These are phyloP conservation scores for Laticauda colubrina DNA, from an alignment of 2,113 vertebrate genomes.

Conservation along the genomic window DNA sequence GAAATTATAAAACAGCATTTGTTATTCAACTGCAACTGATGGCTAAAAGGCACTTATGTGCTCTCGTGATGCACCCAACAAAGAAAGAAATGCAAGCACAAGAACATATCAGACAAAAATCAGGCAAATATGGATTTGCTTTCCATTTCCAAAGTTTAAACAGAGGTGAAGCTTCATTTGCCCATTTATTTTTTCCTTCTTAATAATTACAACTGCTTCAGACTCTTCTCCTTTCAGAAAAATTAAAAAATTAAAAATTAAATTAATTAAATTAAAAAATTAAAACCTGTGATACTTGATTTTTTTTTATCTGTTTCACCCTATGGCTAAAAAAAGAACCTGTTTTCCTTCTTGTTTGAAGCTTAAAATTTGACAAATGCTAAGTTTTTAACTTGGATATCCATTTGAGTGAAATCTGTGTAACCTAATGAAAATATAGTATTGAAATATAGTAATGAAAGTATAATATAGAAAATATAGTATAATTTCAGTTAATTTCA, in stretches of 20 bases:
- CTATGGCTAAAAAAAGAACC: not conserved
- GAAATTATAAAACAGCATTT: not conserved
- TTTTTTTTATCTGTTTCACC: not conserved
- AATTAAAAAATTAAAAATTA: not conserved
- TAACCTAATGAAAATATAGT: no score
- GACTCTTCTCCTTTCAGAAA: not conserved
- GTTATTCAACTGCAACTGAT: not conserved
- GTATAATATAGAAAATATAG: not conserved
- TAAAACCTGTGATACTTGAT: not conserved
- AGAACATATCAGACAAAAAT: not conserved
- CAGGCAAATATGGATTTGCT: not conserved
- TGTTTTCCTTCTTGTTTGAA: not conserved
- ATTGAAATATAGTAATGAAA: no score
- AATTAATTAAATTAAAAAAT: no score
- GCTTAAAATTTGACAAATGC: not conserved
- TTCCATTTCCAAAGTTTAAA: not conserved
- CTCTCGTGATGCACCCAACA: not conserved
- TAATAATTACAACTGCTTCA: not conserved
- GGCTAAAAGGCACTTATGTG: not conserved
- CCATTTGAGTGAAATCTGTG: not conserved
- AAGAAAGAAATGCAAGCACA: not conserved
- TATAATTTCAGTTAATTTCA: not conserved
- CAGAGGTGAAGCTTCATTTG: not conserved
- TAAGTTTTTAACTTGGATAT: not conserved
- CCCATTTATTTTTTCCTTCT: not conserved